phyloP scores from a whole-genome alignment of 1,140 invertebrate species.

The Telenomus remus region DNA sequence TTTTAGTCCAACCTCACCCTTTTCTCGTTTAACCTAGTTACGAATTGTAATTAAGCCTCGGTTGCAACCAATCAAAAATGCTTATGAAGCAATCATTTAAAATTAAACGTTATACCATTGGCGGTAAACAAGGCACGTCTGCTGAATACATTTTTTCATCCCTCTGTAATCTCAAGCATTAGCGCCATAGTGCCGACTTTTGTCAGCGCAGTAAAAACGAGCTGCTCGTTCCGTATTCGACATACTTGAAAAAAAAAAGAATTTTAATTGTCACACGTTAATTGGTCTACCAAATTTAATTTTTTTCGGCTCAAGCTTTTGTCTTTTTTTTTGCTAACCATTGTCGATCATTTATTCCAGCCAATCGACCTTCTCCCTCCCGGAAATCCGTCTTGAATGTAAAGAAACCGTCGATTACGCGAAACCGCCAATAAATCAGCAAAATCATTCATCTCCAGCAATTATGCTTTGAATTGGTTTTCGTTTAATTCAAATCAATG shows the following conservation, averaged over 20 bases:
- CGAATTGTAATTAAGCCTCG: too few species aligned
- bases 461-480: too few species aligned
- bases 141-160: conserved; percentile 49
- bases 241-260: conserved; percentile 28
- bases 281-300: background rate
- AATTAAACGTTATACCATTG: conserved; percentile 46
- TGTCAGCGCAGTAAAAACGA: conserved; percentile 27
- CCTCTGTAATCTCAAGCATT: conserved; percentile 47
- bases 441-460: too few species aligned
- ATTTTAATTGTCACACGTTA: conserved; percentile 31
- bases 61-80: conserved; percentile 6
- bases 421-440: too few species aligned
- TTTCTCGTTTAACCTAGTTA: too few species aligned
- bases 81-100: conserved; percentile 24
- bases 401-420: too few species aligned
- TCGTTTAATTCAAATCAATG: too few species aligned
- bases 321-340: too few species aligned
- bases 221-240: conserved; percentile 27
- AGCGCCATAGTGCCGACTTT: conserved; percentile 28
- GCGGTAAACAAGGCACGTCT: conserved; percentile 51
- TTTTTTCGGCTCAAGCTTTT: background rate
- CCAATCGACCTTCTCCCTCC: too few species aligned
- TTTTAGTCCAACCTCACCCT: conserved; percentile 9
- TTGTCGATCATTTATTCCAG: too few species aligned
- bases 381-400: too few species aligned